Evolutionary conservation across 2,888 invertebrate species (phyloP).

Genomic region (Hyposoter didymator): DNA sequence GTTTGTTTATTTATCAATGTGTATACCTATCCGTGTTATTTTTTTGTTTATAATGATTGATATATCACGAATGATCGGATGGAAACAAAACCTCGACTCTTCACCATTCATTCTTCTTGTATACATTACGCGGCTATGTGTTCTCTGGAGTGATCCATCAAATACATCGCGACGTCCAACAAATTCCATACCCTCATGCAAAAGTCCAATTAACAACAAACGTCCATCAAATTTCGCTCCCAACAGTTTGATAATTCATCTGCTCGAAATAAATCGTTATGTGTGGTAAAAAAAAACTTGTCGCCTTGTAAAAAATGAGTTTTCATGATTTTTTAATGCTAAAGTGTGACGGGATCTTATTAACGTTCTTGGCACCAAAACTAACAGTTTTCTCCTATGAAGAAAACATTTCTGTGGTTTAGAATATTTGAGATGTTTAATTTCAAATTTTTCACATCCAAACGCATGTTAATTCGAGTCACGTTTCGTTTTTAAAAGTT

Average conservation of each 20-base stretch:
- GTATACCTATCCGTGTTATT: not conserved
- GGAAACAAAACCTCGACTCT: conserved; percentile 49
- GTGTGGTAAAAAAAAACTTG: not conserved
- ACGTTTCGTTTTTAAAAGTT: too few relatives aligned
- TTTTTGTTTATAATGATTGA: conserved; percentile 16
- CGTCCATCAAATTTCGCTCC: conserved; percentile 51
- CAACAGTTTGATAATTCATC: conserved; percentile 47
- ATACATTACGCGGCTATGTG: not conserved
- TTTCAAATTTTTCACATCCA: too few relatives aligned
- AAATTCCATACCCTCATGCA: conserved; percentile 54
- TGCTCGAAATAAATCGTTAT: conserved; percentile 13
- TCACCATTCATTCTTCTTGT: conserved; percentile 23
- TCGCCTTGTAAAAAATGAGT: too few relatives aligned
- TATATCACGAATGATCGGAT: not conserved
- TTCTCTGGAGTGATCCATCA: conserved; percentile 59
- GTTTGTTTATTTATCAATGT: not conserved
- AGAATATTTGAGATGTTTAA: too few relatives aligned
- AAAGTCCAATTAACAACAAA: conserved; percentile 64
- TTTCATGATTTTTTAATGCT: too few relatives aligned
- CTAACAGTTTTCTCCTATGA: too few relatives aligned
- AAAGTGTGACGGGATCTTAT: too few relatives aligned
- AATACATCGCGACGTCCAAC: conserved; percentile 43
- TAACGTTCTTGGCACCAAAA: too few relatives aligned
- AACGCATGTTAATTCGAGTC: too few relatives aligned
- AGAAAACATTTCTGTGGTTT: too few relatives aligned